Evolutionary conservation across 2,113 vertebrate species (phyloP), one percentile per base, ranked within the genome.

Genomic region (Pelobates fuscus): DNA sequence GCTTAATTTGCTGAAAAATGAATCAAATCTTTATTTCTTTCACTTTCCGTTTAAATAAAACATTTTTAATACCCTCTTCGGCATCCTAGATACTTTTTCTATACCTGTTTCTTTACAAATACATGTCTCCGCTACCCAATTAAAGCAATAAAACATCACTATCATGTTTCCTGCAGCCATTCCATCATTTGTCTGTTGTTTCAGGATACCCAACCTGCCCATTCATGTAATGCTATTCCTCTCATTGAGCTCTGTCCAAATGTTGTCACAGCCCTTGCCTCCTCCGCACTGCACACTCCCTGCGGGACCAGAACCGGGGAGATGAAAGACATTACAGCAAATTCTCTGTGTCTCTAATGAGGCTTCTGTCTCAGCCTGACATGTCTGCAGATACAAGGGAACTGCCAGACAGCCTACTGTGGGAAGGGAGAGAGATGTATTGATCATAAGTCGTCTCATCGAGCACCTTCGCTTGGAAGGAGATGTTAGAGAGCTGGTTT

Each of bases 301-400:
- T 17, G 71, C 49, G 71, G 71, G 71, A 74, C 60, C 46, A 6
- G 32, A 41, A 61, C 61, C 25, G 29, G 49, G 60, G 62, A 74
- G 61, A 74, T 74, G 71, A 74, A 74, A 74, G 46, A 43, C 71
- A 74, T 74, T 61, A 65, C 61, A 43, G 71, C 60, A 65, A 61
- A 60, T 74, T 74, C 62, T 64, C 30, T 20, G 20, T 65, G 61
- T 57, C 60, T 74, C 71, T 74, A 74, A 74, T 64, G 46, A 74
- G 71, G 61, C 61, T 74, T 29, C 61, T 74, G 71, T 55, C 59
- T 72, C 70, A 25, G 59, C 41, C 71, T 74, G 71, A 65, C 71
- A 74, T 57, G 71, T 74, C 70, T 63, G 70, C 60, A 37, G 43
- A 72, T 64, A 63, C 59, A 41, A 65, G 61, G 46, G 57, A 74